These are phyloP conservation scores for Natrix natrix DNA, from an alignment of 2,797 vertebrate genomes.

Conservation along the genomic window DNA sequence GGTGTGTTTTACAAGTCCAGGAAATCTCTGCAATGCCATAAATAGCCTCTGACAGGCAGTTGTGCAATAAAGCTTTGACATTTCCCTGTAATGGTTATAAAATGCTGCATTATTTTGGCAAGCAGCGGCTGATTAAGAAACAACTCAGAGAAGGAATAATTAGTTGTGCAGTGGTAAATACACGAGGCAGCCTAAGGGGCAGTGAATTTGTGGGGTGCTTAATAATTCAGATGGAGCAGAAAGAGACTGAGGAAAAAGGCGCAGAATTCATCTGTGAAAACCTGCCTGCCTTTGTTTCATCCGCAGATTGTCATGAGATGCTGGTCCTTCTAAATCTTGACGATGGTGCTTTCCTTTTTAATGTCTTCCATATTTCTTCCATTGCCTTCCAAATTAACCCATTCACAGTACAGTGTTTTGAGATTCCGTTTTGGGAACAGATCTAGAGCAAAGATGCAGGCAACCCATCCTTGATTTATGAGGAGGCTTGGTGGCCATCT, in stretches of 20 bases:
- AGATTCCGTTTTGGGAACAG: neutral
- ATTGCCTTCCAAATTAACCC: neutral
- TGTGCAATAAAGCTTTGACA: conserved; percentile 25
- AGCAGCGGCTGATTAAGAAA: conserved; percentile 6
- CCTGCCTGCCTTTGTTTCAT: neutral
- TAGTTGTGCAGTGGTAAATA: conserved; percentile 26
- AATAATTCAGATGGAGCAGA: conserved; percentile 23
- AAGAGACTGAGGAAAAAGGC: conserved; percentile 33
- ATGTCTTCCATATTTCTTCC: neutral
- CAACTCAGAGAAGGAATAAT: conserved; percentile 12
- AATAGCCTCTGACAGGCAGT: conserved; percentile 32
- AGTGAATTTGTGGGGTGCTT: neutral
- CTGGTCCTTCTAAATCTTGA: too few species aligned
- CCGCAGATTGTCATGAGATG: neutral
- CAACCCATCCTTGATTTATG: neutral
- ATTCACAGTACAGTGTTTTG: neutral
- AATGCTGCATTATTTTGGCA: conserved; percentile 34
- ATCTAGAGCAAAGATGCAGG: neutral
- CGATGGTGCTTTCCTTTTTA: neutral
- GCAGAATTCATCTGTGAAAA: neutral
- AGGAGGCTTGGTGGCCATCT: neutral
- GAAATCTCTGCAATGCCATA: conserved; percentile 8
- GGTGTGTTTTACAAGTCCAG: conserved; percentile 22
- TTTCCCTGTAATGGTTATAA: conserved; percentile 34
- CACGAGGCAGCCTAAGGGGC: conserved; percentile 7